Evolutionary conservation across 1,140 invertebrate species (phyloP).

Genomic region (Pachypeltis micranthus): DNA sequence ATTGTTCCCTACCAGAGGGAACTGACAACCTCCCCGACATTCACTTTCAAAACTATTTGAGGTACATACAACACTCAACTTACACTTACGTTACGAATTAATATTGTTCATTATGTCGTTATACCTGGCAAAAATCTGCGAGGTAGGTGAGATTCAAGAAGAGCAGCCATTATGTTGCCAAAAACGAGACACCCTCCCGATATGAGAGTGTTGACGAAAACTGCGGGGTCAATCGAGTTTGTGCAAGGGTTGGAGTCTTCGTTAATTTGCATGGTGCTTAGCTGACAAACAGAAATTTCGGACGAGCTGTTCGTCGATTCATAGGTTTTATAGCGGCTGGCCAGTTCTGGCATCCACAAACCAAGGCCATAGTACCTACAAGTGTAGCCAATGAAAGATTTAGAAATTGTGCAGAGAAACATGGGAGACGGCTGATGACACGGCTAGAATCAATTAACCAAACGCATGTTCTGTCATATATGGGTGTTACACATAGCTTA

Average conservation of each 20-base stretch:
- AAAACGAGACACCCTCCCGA: not conserved
- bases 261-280: constrained; percentile 30
- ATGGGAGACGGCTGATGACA: too few relatives aligned
- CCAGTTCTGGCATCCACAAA: constrained; percentile 56
- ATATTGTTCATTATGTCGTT: too few relatives aligned
- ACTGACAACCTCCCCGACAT: too few relatives aligned
- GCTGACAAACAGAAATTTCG: constrained; percentile 36
- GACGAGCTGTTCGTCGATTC: constrained; percentile 36
- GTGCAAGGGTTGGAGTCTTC: not conserved
- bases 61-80: too few relatives aligned
- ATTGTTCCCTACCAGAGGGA: too few relatives aligned
- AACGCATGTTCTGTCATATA: too few relatives aligned
- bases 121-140: not conserved
- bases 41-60: too few relatives aligned
- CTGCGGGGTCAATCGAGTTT: not conserved
- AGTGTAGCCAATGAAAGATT: not conserved
- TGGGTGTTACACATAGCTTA: too few relatives aligned
- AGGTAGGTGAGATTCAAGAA: not conserved
- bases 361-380: constrained; percentile 53
- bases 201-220: not conserved
- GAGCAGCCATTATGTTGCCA: not conserved
- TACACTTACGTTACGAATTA: too few relatives aligned
- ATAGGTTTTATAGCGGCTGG: constrained; percentile 42
- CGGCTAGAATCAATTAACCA: too few relatives aligned
- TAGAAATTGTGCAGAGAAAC: not conserved